Base-by-base conservation (phyloP, 1,140 invertebrate genomes). In the Euwallacea similis region DNA sequence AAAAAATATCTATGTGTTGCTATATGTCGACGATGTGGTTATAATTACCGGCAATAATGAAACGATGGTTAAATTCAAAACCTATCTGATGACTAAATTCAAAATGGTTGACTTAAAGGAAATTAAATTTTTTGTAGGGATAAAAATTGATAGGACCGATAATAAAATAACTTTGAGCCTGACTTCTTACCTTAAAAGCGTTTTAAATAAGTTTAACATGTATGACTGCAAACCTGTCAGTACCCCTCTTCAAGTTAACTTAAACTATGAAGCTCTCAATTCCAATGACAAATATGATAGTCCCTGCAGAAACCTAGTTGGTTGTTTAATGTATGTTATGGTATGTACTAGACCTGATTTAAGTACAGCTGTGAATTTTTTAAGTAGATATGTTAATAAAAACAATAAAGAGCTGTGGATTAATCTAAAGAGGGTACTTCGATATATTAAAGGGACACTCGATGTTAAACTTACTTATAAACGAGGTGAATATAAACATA, bases 201-300 rank as follows among this genome's bases (percentile, higher is more conserved):
- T 64, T 15, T 33, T 64, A 16, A 64, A 64, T 46, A 64, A 64
- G 41, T 64, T 64, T 64, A 64, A 64, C 50, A 64, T 64, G 43
- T 21, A 6, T 50, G 61, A 64, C 15, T 64, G 46, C 1, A 64
- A 64, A 47, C 8, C 43, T 16, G 46, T 43, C 7, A 42, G 16
- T 11, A 58, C 13, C 10, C 10, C 10, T 7, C 33, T 10, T 15
- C 33, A 42, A 15, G 7, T 7, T 47, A 64, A 64, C 15, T 16
- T 46, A 16, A 64, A 46, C 9, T 47, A 50, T 46, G 7, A 4
- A 42, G 42, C 6, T 13, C 16, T 42, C 42, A 62, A 62, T 62
- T 10, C 4, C 0, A 42, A 62, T 7, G 33, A 42, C n/a, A 11
- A 7, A 4, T 42, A 10, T 7, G n/a, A 62, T 42, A 21, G 6